Percentiles rank a stretch among this genome's conserved stretches.
Evolutionary conservation across 1,140 invertebrate species (phyloP).

Genomic region (Bombus cullumanus): DNA sequence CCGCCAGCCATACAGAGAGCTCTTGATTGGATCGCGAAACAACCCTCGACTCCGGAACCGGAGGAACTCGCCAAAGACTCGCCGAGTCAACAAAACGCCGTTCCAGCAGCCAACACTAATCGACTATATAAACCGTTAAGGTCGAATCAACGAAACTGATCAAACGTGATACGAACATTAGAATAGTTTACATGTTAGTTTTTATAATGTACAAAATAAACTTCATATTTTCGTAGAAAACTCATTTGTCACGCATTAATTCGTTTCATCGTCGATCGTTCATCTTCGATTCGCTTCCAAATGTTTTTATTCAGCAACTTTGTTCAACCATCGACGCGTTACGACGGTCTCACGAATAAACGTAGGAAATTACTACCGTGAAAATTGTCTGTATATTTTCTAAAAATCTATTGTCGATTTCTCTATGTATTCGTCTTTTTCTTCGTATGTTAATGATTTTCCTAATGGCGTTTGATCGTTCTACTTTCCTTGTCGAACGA

Average conservation of each 20-base stretch:
- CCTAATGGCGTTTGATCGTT: not conserved
- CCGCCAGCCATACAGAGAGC: conserved; percentile 90
- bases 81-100: conserved; percentile 51
- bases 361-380: not conserved
- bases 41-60: conserved; percentile 78
- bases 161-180: not conserved
- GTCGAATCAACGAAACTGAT: conserved; percentile 57
- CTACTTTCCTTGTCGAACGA: not conserved
- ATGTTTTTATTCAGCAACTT: not conserved
- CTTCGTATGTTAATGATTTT: not conserved
- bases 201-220: conserved; percentile 14
- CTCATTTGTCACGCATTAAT: not conserved
- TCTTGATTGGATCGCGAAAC: conserved; percentile 85
- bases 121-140: conserved; percentile 36
- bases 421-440: not conserved
- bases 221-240: conserved; percentile 55
- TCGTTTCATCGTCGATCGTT: not conserved
- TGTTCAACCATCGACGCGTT: not conserved
- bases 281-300: not conserved
- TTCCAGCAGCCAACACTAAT: conserved; percentile 28
- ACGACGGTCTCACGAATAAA: not conserved
- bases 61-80: conserved; percentile 44
- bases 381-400: not conserved
- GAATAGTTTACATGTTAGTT: not conserved
- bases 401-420: too few relatives aligned